Conservation (phyloP, 2,113 vertebrate species). For the Polypterus senegalus region DNA sequence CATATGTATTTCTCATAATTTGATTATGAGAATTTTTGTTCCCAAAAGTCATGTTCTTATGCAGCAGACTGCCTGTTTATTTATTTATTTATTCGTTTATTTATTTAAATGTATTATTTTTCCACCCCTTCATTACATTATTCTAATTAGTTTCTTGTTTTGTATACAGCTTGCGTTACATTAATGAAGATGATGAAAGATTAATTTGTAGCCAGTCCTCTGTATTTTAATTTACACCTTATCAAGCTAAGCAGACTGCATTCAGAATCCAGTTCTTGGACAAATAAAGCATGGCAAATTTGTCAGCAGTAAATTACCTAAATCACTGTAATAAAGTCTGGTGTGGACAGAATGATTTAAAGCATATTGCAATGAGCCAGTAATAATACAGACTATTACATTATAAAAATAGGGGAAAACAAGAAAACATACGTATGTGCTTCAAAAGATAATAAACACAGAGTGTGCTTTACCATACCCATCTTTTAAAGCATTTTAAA, state of each 20-base stretch:
- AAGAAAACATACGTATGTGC: no score
- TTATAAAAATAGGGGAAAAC: no score
- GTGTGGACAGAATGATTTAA: constrained; percentile 6
- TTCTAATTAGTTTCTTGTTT: constrained; percentile 8
- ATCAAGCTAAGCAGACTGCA: constrained; percentile 6
- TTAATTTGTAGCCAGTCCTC: constrained; percentile 2
- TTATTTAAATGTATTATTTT: no score
- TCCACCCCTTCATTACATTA: background rate
- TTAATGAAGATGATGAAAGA: background rate
- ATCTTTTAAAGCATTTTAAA: no score
- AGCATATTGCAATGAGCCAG: background rate
- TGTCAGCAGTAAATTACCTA: constrained; percentile 2
- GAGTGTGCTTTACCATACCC: no score
- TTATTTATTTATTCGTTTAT: no score
- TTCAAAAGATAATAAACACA: no score
- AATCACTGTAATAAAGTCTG: constrained; percentile 6
- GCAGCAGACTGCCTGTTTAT: no score
- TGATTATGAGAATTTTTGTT: no score
- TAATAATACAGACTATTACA: background rate
- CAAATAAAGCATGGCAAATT: constrained; percentile 3
- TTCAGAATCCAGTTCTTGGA: constrained; percentile 6
- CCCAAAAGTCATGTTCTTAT: no score
- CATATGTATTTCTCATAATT: no score
- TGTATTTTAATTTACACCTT: constrained; percentile 10
- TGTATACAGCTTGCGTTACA: constrained; percentile 2